Evolutionary conservation across 2,888 invertebrate species (phyloP).

Genomic region (Ophonus ardosiacus): DNA sequence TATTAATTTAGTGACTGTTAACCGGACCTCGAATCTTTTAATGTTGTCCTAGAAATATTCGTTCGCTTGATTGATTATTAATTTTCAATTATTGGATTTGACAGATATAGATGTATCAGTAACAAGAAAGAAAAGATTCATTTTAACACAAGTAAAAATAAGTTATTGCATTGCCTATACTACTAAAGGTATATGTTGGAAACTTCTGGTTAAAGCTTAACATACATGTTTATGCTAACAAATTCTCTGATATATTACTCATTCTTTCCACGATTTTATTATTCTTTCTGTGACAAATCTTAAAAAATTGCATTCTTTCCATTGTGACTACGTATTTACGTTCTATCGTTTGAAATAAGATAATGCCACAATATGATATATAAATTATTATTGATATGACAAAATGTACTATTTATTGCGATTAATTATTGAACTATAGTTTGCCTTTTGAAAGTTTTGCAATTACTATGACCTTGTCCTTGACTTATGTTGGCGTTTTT

Average conservation of each 20-base stretch:
- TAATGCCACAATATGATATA: too few relatives aligned
- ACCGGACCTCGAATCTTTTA: conserved; percentile 25
- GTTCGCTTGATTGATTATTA: conserved; percentile 17
- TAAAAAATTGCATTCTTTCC: too few relatives aligned
- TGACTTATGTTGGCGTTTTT: neutral
- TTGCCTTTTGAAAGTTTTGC: too few relatives aligned
- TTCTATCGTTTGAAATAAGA: too few relatives aligned
- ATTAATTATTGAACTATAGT: too few relatives aligned
- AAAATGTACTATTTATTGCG: too few relatives aligned
- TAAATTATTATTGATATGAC: too few relatives aligned
- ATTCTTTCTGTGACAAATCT: too few relatives aligned
- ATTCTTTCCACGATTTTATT: neutral
- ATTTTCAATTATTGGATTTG: conserved; percentile 27
- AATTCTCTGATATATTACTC: neutral
- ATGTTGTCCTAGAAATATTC: conserved; percentile 33
- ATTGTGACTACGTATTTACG: too few relatives aligned
- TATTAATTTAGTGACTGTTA: conserved; percentile 20
- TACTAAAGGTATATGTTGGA: too few relatives aligned
- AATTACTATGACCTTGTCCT: neutral
- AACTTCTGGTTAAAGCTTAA: neutral
- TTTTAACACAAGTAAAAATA: too few relatives aligned
- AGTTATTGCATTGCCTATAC: too few relatives aligned
- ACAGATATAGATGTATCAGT: conserved; percentile 9
- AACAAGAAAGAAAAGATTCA: neutral
- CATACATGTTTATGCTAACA: neutral